Conservation (phyloP, 2,797 vertebrate genomes). For the Atherinosoma microstoma region DNA sequence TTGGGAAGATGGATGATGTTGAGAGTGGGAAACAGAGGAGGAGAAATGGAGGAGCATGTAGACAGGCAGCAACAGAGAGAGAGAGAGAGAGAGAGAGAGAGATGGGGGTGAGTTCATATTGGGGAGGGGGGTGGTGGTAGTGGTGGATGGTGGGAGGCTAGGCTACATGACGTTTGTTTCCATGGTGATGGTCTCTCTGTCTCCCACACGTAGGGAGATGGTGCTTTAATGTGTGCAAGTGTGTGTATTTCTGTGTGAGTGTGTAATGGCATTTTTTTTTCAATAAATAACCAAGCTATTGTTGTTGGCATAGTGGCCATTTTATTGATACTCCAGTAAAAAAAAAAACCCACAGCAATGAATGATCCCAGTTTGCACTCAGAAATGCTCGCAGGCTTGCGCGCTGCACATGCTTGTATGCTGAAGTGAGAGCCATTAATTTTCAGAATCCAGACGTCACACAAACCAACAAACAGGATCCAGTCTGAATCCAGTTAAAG, state of each 20-base stretch:
- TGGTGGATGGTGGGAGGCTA: constrained; percentile 74
- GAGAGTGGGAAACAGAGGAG: constrained; percentile 45
- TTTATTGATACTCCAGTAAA: constrained; percentile 57
- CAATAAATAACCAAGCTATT: constrained; percentile 59
- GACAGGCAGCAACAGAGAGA: constrained; percentile 56
- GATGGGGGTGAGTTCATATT: constrained; percentile 71
- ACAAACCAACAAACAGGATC: constrained; percentile 13
- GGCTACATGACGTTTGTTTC: constrained; percentile 82
- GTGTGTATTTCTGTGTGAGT: constrained; percentile 35
- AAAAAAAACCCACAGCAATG: constrained; percentile 30
- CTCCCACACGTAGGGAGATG: constrained; percentile 78
- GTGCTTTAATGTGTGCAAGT: constrained; percentile 63
- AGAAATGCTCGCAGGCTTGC: constrained; percentile 14
- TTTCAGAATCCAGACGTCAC: constrained; percentile 24
- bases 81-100: constrained; percentile 15
- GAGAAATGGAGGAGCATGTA: constrained; percentile 48
- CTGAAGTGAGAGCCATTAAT: constrained; percentile 23
- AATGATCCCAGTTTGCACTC: constrained; percentile 38
- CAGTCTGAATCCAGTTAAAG: constrained; percentile 29
- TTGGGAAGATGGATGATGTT: constrained; percentile 61
- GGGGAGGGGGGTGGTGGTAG: constrained; percentile 57
- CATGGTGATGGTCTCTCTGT: constrained; percentile 82
- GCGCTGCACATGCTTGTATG: constrained; percentile 16
- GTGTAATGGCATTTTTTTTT: constrained; percentile 60
- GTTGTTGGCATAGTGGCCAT: constrained; percentile 48